A percentile compares a stretch with the other conserved stretches of the same genome.
These are phyloP conservation scores for Arvicanthis niloticus DNA, from an alignment of 2,113 vertebrate genomes.

Conservation along the genomic window DNA sequence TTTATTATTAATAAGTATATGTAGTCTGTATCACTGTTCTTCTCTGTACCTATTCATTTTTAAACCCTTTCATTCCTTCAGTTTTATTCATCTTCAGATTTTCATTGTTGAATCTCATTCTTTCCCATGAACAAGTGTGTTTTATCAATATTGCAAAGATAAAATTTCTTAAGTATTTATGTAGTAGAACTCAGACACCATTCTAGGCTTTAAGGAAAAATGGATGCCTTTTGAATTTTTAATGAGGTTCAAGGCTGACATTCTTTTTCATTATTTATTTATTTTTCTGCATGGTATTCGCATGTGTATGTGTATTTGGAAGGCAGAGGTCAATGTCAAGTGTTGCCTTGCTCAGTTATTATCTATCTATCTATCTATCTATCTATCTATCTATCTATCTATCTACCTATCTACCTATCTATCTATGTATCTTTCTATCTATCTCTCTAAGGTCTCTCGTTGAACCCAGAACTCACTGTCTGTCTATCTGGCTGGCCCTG, in stretches of 20 bases:
- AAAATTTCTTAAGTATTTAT: conserved; percentile 29
- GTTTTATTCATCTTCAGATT: not conserved
- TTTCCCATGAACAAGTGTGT: not conserved
- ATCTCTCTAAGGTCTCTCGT: not conserved
- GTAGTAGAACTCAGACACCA: not conserved
- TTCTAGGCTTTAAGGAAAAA: conserved; percentile 2
- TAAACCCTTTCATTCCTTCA: not conserved
- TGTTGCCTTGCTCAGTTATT: not conserved
- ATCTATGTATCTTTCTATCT: no score
- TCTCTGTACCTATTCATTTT: not conserved
- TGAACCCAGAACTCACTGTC: not conserved
- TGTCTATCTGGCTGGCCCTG: not conserved
- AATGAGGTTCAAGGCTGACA: not conserved
- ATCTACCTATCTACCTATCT: not conserved
- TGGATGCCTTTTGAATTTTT: conserved; percentile 4
- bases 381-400: not conserved
- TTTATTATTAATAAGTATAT: not conserved
- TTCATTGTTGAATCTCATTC: not conserved
- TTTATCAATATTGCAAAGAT: not conserved
- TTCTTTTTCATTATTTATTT: not conserved
- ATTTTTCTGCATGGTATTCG: not conserved
- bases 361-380: not conserved
- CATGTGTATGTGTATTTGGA: not conserved
- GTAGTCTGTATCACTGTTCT: not conserved
- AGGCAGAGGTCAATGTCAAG: not conserved